Evolutionary conservation across 2,888 invertebrate species (phyloP).

Genomic region (Cantharis rustica): DNA sequence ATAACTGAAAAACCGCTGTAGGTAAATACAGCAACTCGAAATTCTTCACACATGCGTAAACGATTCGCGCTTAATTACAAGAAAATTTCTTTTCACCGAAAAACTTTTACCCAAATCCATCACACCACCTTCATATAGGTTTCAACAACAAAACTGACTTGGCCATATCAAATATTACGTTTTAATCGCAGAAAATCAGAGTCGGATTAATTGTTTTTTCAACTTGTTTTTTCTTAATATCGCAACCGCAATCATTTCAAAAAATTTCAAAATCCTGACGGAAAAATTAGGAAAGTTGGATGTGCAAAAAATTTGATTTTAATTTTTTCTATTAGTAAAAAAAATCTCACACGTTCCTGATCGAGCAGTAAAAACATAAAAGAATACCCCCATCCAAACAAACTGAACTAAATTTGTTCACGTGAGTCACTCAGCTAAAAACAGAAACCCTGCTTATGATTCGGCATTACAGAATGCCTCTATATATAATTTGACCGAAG

Average conservation of each 20-base stretch:
- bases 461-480: constrained; percentile 31
- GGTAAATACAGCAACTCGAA: constrained; percentile 22
- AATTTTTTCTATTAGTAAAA: background rate
- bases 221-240: background rate
- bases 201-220: background rate
- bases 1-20: constrained; percentile 36
- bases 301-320: background rate
- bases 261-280: background rate
- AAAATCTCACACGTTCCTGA: constrained; percentile 29
- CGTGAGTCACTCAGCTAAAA: constrained; percentile 49
- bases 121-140: background rate
- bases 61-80: constrained; percentile 11
- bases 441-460: constrained; percentile 39
- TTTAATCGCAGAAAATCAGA: background rate
- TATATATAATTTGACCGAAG: constrained; percentile 25
- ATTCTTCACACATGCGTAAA: constrained; percentile 32
- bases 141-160: background rate
- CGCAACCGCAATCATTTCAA: background rate
- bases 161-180: background rate
- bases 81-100: background rate
- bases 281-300: background rate
- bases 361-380: constrained; percentile 35
- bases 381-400: constrained; percentile 47
- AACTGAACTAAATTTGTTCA: constrained; percentile 47
- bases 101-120: background rate